Base-by-base conservation (phyloP, 2,113 vertebrate genomes). In the Equus quagga region DNA sequence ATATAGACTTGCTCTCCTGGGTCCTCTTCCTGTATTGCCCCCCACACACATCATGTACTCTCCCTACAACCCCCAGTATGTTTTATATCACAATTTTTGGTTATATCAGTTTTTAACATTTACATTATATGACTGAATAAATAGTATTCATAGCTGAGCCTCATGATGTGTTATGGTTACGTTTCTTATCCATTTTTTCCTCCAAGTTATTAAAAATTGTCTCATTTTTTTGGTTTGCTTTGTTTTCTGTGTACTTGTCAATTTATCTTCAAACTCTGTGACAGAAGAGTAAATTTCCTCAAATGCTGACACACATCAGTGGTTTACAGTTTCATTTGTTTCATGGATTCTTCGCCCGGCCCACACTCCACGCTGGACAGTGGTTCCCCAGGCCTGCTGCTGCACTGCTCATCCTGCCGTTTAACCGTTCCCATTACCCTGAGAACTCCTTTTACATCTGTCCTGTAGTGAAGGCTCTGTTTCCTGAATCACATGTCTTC, bases 51-150 rank as follows among this genome's bases (percentile, higher is more conserved):
- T 31, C 44, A 10, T 10, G n/a, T 33, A n/a, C 4, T 23, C 23
- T 60, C 12, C 67, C 21, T 9, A 26, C 60, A 28, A 21, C 60
- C 44, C 36, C 41, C 41, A 28, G 3, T 24, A 4, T 86, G 54
- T 58, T 72, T 60, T 78, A 17, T 69, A 33, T 72, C 28, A 78
- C 31, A 69, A 0, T 41, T 88, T 76, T 86, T 36, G 3, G 8
- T 62, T 94, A 79, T 82, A 58, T 76, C 49, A 23, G 17, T 65
- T 92, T 92, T 94, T 67, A 73, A 18, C 93, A 83, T 84, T 80
- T 93, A 65, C 2, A 60, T 70, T 79, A 5, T 58, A 19, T 70
- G n/a, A 75, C n/a, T 83, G 12, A 88, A 51, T 90, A 36, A 49
- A 36, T 86, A 56, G 75, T 86, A 51, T 79, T 97, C 15, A 28